These are phyloP conservation scores for Helogale parvula DNA, from an alignment of 2,113 vertebrate species.

Conservation along the genomic window DNA sequence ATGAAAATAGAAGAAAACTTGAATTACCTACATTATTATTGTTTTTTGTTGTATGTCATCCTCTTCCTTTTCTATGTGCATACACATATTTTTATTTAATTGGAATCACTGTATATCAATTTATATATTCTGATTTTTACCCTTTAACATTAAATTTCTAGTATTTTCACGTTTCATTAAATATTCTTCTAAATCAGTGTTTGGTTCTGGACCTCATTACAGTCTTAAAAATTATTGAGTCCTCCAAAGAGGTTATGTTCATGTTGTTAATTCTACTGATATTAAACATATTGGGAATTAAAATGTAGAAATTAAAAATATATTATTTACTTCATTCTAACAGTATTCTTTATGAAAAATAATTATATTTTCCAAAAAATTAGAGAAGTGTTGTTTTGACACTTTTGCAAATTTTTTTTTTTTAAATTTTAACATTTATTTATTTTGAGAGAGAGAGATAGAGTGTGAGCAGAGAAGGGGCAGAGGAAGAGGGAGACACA, in stretches of 20 bases:
- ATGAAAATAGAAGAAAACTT: constrained; percentile 1
- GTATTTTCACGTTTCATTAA: neutral
- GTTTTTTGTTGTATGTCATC: neutral
- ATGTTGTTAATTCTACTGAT: neutral
- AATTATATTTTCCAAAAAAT: neutral
- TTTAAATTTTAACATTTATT: too few relatives aligned
- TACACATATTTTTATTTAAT: neutral
- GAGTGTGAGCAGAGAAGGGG: too few relatives aligned
- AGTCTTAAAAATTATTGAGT: neutral
- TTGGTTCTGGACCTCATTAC: neutral
- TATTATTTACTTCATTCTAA: constrained; percentile 9
- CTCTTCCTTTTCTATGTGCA: neutral
- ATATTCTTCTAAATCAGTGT: neutral
- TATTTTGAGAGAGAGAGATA: too few relatives aligned
- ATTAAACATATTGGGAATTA: neutral
- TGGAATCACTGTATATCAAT: neutral
- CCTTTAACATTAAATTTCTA: neutral
- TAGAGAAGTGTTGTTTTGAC: neutral
- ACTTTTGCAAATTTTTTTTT: neutral
- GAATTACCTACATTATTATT: neutral
- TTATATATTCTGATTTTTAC: neutral
- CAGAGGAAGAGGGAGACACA: too few relatives aligned
- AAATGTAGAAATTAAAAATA: neutral
- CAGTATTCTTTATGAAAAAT: neutral
- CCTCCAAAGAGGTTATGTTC: neutral